Evolutionary conservation across 2,113 vertebrate species (phyloP).

Genomic region (Actenoides lindsayi): DNA sequence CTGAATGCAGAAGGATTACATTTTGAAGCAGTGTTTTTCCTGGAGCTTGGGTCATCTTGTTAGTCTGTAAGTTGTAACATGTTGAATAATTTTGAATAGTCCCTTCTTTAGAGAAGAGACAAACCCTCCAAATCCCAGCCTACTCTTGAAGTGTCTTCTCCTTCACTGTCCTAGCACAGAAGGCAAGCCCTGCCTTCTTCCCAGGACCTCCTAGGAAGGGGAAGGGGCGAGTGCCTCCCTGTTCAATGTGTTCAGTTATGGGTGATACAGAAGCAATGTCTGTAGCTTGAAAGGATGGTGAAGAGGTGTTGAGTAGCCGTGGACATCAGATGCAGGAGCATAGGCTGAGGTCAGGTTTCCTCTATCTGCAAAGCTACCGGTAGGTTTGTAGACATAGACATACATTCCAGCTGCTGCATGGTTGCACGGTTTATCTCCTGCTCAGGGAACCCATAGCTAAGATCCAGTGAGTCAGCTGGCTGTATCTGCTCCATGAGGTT

Average conservation of each 20-base stretch:
- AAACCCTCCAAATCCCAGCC: background rate
- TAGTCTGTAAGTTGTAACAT: background rate
- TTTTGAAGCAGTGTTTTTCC: background rate
- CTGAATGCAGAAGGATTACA: background rate
- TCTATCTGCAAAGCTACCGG: background rate
- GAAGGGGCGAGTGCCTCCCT: background rate
- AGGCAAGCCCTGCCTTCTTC: background rate
- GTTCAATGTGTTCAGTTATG: background rate
- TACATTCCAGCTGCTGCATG: background rate
- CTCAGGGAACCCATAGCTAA: background rate
- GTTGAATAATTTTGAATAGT: background rate
- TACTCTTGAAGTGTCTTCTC: background rate
- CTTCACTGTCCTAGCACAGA: background rate
- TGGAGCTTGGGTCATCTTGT: background rate
- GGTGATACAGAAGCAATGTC: background rate
- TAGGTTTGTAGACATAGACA: background rate
- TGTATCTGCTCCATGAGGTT: background rate
- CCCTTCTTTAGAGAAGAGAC: background rate
- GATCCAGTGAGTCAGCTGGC: background rate
- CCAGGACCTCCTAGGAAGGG: background rate
- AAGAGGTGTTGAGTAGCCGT: background rate
- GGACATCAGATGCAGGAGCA: background rate
- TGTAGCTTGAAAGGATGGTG: background rate
- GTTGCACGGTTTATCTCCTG: background rate
- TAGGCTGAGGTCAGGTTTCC: background rate